Conservation (phyloP, 2,888 invertebrate species). For the Trichacis sp. region DNA sequence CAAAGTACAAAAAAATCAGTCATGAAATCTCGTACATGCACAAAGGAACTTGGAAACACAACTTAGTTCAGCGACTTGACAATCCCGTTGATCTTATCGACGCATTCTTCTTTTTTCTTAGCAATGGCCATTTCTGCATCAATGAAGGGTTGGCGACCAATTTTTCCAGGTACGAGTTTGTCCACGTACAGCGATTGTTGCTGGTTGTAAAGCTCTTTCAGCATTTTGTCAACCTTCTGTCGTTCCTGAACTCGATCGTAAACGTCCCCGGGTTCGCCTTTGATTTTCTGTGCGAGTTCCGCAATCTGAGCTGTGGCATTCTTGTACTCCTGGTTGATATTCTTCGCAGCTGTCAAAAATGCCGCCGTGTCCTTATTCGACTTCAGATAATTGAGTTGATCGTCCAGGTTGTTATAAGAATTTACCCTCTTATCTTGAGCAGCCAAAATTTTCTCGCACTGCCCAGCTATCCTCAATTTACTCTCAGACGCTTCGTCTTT, state of each 20-base stretch:
- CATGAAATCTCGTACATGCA: too few relatives aligned
- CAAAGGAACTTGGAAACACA: too few relatives aligned
- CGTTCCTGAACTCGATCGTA: slow-evolving; percentile 75
- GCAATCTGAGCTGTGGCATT: slow-evolving; percentile 71
- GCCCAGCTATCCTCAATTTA: slow-evolving; percentile 67
- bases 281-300: slow-evolving; percentile 72
- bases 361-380: slow-evolving; percentile 72
- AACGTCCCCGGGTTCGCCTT: slow-evolving; percentile 73
- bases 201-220: slow-evolving; percentile 69
- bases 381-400: slow-evolving; percentile 74
- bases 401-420: slow-evolving; percentile 74
- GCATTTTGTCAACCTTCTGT: slow-evolving; percentile 72
- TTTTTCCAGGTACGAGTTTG: slow-evolving; percentile 74
- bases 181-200: slow-evolving; percentile 73
- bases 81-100: slow-evolving; percentile 70
- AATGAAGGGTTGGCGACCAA: slow-evolving; percentile 73
- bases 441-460: slow-evolving; percentile 72
- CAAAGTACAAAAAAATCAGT: too few relatives aligned
- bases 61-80: slow-evolving; percentile 68
- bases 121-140: slow-evolving; percentile 72
- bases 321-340: slow-evolving; percentile 74
- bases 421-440: slow-evolving; percentile 74
- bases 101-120: slow-evolving; percentile 73
- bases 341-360: slow-evolving; percentile 71
- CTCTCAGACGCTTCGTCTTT: slow-evolving; percentile 75